A percentile compares a stretch with the other conserved stretches of the same genome.
phyloP scores from a whole-genome alignment of 1,140 invertebrate genomes.

The Mamestra configurata region DNA sequence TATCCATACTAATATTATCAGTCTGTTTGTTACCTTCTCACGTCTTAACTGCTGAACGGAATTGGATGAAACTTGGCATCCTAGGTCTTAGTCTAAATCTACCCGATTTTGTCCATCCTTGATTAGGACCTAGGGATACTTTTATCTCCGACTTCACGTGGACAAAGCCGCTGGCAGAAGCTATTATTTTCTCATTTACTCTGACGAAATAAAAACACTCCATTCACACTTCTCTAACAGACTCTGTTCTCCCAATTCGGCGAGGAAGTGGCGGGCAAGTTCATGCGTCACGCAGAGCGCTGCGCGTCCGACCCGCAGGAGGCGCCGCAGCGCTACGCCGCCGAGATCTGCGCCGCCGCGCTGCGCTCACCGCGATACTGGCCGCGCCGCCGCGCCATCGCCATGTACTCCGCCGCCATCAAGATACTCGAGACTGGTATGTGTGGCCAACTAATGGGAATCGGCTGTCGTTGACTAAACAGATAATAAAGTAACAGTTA shows the following conservation, averaged over 20 bases:
- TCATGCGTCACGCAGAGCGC: constrained; percentile 90
- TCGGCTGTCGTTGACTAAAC: no score
- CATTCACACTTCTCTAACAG: constrained; percentile 77
- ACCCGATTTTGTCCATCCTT: no score
- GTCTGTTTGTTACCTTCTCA: no score
- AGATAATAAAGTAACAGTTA: no score
- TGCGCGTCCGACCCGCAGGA: constrained; percentile 92
- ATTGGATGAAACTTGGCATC: no score
- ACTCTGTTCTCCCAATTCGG: constrained; percentile 94
- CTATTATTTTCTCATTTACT: no score
- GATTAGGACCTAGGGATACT: no score
- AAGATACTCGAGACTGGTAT: constrained; percentile 67
- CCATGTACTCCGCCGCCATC: constrained; percentile 59
- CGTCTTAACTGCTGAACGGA: no score
- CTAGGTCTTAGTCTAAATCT: no score
- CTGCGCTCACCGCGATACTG: constrained; percentile 95
- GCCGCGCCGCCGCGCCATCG: constrained; percentile 90
- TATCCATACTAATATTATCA: no score
- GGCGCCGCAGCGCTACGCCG: constrained; percentile 94
- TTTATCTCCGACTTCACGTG: no score
- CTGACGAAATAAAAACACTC: background rate
- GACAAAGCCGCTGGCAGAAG: no score
- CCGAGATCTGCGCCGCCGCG: constrained; percentile 94
- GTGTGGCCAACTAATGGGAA: constrained; percentile 88
- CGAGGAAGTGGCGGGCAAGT: constrained; percentile 89